Conservation (phyloP, 2,113 vertebrate genomes). For the Climacteris rufus region DNA sequence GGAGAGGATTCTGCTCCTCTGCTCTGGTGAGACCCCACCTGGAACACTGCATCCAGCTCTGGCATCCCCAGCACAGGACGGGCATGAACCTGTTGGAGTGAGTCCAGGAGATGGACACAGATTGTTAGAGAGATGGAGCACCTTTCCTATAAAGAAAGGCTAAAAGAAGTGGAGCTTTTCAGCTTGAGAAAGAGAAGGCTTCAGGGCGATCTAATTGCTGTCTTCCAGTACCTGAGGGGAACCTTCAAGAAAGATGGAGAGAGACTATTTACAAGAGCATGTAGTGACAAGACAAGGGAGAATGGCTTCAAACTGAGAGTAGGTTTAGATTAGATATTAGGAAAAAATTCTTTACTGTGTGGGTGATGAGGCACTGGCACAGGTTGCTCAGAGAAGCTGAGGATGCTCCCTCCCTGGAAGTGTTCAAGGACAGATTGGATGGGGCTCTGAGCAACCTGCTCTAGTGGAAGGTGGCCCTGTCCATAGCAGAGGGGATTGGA, state of each 20-base stretch:
- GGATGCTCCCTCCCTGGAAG: not conserved
- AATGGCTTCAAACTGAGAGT: not conserved
- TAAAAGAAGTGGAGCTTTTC: not conserved
- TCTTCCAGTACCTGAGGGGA: not conserved
- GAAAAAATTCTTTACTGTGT: not conserved
- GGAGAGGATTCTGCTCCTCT: not conserved
- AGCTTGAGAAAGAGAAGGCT: not conserved
- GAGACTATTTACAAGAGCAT: not conserved
- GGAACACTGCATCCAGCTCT: not conserved
- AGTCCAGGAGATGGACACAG: not conserved
- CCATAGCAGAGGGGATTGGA: not conserved
- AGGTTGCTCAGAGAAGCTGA: not conserved
- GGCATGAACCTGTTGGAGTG: rapidly evolving
- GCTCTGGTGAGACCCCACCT: not conserved
- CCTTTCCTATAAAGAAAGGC: not conserved
- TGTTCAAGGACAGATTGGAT: not conserved
- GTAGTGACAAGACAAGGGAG: not conserved
- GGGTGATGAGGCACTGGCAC: not conserved
- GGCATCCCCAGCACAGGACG: not conserved
- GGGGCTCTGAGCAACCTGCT: not conserved
- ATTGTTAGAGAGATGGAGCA: not conserved
- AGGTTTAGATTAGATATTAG: not conserved
- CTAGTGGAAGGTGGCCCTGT: not conserved
- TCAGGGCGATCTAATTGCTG: not conserved
- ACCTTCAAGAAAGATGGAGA: not conserved